Conservation (phyloP, 2,797 vertebrate species). For the Lacerta agilis region DNA sequence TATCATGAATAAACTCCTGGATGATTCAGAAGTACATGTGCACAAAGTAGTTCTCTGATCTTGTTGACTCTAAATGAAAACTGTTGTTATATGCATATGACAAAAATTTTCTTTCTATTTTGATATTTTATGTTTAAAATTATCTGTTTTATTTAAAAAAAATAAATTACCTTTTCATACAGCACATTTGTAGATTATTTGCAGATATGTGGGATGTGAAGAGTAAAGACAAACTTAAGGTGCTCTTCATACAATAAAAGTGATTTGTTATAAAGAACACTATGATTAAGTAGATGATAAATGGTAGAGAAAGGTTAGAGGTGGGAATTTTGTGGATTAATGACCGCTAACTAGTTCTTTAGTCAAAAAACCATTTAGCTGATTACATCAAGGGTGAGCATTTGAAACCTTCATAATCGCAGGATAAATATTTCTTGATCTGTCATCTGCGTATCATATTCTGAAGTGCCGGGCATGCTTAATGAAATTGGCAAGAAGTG, state of each 20-base stretch:
- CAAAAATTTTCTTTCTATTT: too few relatives aligned
- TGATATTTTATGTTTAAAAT: too few relatives aligned
- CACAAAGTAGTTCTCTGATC: too few relatives aligned
- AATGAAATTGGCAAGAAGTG: slow-evolving; percentile 2
- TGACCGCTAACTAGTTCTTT: not conserved
- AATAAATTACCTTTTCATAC: too few relatives aligned
- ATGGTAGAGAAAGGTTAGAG: not conserved
- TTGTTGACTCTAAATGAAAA: too few relatives aligned
- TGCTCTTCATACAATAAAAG: not conserved
- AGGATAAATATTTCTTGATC: not conserved
- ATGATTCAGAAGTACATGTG: too few relatives aligned
- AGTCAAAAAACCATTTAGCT: not conserved
- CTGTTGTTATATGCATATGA: too few relatives aligned
- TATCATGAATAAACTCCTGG: too few relatives aligned
- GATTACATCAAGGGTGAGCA: not conserved
- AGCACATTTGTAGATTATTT: not conserved
- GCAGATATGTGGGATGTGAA: not conserved
- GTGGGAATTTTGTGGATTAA: not conserved
- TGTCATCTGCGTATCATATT: not conserved
- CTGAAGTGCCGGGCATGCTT: not conserved
- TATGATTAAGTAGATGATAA: not conserved
- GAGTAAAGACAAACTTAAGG: not conserved
- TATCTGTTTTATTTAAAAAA: too few relatives aligned
- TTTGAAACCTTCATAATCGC: not conserved
- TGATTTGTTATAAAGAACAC: not conserved